Base-by-base conservation (phyloP, 2,888 invertebrate genomes). In the Drosophila atripex region DNA sequence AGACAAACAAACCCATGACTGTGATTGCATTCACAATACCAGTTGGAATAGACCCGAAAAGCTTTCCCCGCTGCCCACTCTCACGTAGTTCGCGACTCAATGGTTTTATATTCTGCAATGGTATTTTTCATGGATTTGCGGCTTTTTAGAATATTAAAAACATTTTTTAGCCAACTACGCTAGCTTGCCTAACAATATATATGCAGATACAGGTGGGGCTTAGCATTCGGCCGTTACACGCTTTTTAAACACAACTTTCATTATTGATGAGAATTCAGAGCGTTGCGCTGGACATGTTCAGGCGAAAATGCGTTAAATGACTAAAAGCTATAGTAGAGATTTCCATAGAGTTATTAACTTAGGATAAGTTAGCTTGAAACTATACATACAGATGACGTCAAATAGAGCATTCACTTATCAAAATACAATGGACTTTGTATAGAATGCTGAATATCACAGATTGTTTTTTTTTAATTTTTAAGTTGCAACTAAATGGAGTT, bases 111-210 rank as follows among this genome's bases (percentile, higher is more conserved):
- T 77, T 61, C 66, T 54, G 56, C 32, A 30, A 45, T 64, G 41
- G 65, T 75, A 75, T 82, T 78, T 85, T 77, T 60, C 64, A 71
- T 64, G 76, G 75, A 77, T 84, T 80, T 80, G 77, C 80, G 77
- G 84, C 84, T 83, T 86, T 85, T 80, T 78, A 82, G 77, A 77
- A 82, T 87, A 85, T 85, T 78, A 78, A 73, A 78, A 87, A 79
- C 73, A 72, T 75, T 77, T 74, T 70, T 59, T 59, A 70, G 32
- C 38, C 47, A 53, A 41, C 43, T 45, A 52, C 41, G 41, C 55
- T 8, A 49, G 60, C 54, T 47, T 39, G 43, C 51, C 43, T 12
- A 51, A 49, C 32, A 53, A 9, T 30, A 49, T 49, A 55, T 55
- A 47, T 55, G 53, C 49, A 57, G 43, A 56, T 45, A 35, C 7